Base-by-base conservation (phyloP, 2,888 invertebrate species). In the Mimachlamys varia region DNA sequence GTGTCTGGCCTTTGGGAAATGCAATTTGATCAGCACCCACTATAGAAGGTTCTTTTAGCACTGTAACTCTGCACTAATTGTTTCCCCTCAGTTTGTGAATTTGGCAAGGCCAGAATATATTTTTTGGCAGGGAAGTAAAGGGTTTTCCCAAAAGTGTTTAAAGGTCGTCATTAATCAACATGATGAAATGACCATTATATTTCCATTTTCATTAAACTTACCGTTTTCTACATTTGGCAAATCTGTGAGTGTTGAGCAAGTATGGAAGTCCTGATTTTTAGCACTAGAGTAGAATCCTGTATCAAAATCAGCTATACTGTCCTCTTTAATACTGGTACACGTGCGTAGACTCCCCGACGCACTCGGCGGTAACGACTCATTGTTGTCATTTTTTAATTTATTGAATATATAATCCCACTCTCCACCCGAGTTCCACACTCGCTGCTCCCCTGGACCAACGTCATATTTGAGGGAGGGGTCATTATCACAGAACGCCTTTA, bases 401-500 rank as follows among this genome's bases (percentile, higher is more conserved):
- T 92, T 94, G 90, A 95, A 94, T 76, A 95, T 94, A 91, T 93
- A 94, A 90, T 94, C 95, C 95, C 95, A 95, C 87, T 95, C 95
- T 50, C 95, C 95, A 0, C 94, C 95, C 10, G 95, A 94, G 89
- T 94, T 95, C 95, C 95, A 95, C 58, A 94, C 91, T 50, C 91
- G 33, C 0, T 89, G 89, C 62, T 90, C 91, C 62, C 91, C 90
- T 12, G 89, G 90, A 90, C 90, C 88, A 13, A 90, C 92, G n/a
- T 92, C 92, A 88, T 92, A 91, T 88, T 92, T 92, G 87, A 91
- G 90, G 15, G 89, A 90, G 5, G 92, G 92, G 62, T 93, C 95
- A 33, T 93, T 94, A 94, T 95, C 95, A 95, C 95, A 95, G 95
- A 94, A 94, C 22, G 95, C 93, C 92, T 94, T 94, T 87, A 96